phyloP scores from a whole-genome alignment of 2,113 vertebrate genomes.

The Clarias magur region DNA sequence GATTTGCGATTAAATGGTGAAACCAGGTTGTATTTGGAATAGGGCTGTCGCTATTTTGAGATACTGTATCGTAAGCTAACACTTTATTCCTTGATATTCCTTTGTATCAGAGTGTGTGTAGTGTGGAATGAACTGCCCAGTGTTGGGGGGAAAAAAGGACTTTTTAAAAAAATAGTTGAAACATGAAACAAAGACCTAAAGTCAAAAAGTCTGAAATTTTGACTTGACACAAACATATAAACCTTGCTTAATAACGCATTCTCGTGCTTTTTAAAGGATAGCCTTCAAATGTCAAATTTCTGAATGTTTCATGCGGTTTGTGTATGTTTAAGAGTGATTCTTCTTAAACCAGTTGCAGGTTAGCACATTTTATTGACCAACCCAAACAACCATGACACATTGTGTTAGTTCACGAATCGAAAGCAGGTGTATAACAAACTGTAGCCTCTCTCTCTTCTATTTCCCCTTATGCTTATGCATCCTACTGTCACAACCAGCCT shows the following conservation, averaged over 20 bases:
- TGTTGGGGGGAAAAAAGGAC: neutral
- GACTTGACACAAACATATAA: neutral
- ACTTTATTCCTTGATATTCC: neutral
- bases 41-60: too few relatives aligned
- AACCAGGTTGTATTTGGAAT: neutral
- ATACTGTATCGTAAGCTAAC: neutral
- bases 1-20: neutral
- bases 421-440: conserved; percentile 29
- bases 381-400: conserved; percentile 37
- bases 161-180: neutral
- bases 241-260: neutral
- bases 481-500: conserved; percentile 65
- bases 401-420: conserved; percentile 21
- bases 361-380: conserved; percentile 34
- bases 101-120: neutral
- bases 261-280: neutral
- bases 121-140: neutral
- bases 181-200: neutral
- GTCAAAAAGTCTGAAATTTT: neutral
- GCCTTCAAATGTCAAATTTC: neutral
- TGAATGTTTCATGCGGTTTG: neutral
- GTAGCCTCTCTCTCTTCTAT: conserved; percentile 31
- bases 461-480: conserved; percentile 18
- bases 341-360: conserved; percentile 32
- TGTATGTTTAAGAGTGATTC: neutral